Percentiles rank a stretch among this genome's conserved stretches.
phyloP scores from a whole-genome alignment of 1,140 invertebrate genomes.

The Ceratina japonica region DNA sequence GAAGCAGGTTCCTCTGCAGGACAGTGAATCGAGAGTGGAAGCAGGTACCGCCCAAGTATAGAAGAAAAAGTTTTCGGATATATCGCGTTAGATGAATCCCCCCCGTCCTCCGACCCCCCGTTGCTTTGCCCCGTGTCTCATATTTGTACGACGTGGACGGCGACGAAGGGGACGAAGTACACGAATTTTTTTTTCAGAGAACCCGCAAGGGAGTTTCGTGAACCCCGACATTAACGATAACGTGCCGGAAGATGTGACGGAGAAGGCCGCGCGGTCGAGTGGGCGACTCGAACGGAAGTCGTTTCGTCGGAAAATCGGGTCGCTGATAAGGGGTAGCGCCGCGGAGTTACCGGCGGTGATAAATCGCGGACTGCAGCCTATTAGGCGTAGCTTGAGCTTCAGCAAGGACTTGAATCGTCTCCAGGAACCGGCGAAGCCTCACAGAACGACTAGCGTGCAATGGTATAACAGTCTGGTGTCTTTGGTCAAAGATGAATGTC shows the following conservation, averaged over 20 bases:
- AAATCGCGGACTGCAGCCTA: constrained; percentile 70
- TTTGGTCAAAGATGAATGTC: constrained; percentile 64
- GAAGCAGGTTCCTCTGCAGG: constrained; percentile 38
- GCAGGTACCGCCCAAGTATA: constrained; percentile 7
- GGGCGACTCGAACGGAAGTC: constrained; percentile 67
- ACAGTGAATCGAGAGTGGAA: neutral
- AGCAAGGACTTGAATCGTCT: constrained; percentile 68
- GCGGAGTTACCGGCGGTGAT: constrained; percentile 71
- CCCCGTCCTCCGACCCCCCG: too few relatives aligned
- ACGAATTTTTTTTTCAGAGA: neutral
- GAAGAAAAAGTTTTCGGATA: neutral
- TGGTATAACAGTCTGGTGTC: constrained; percentile 75
- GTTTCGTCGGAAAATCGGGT: constrained; percentile 68
- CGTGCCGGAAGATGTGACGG: neutral
- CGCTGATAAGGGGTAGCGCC: constrained; percentile 66
- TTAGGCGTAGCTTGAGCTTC: constrained; percentile 72
- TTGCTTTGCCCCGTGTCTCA: too few relatives aligned
- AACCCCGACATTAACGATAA: neutral
- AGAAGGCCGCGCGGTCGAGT: neutral
- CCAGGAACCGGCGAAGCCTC: constrained; percentile 58
- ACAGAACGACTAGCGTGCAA: constrained; percentile 61
- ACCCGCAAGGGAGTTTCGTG: too few relatives aligned
- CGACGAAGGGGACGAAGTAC: too few relatives aligned
- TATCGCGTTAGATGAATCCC: neutral
- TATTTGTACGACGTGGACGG: too few relatives aligned